Evolutionary conservation across 2,797 vertebrate species (phyloP).

Genomic region (Acrossocheilus wenchowensis): DNA sequence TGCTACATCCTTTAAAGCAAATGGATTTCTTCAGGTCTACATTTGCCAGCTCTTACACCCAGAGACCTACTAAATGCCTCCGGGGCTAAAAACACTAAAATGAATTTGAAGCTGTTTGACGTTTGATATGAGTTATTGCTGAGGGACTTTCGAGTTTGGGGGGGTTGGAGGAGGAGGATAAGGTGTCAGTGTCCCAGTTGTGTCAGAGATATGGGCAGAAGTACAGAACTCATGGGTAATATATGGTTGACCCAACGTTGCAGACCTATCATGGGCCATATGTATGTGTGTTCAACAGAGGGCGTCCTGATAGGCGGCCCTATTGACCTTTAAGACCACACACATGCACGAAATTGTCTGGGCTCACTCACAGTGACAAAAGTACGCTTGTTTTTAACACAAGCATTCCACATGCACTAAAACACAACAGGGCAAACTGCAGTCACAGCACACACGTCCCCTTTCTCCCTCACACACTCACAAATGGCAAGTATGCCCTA

Average conservation of each 20-base stretch:
- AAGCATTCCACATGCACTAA: constrained; percentile 60
- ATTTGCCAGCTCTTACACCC: not conserved
- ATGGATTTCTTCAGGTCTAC: not conserved
- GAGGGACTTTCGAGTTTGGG: constrained; percentile 44
- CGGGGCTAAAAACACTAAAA: constrained; percentile 7
- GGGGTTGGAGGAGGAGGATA: constrained; percentile 65
- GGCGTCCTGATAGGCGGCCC: constrained; percentile 35
- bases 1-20: constrained; percentile 1
- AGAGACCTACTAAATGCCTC: constrained; percentile 7
- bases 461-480: constrained; percentile 56
- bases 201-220: constrained; percentile 71
- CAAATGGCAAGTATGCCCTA: constrained; percentile 61
- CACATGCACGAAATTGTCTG: constrained; percentile 51
- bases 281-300: constrained; percentile 24
- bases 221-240: constrained; percentile 64
- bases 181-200: constrained; percentile 76
- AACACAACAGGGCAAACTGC: constrained; percentile 54
- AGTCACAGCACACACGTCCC: constrained; percentile 61
- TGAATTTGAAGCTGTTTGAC: constrained; percentile 46
- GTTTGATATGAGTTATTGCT: constrained; percentile 54
- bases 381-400: constrained; percentile 52
- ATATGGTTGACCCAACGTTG: constrained; percentile 63
- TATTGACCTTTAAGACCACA: constrained; percentile 66
- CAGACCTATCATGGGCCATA: constrained; percentile 52
- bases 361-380: constrained; percentile 51